Percentiles rank a stretch among this genome's conserved stretches.
These are phyloP conservation scores for Orthochromis indermauri DNA, from an alignment of 2,113 vertebrate species.

Conservation along the genomic window DNA sequence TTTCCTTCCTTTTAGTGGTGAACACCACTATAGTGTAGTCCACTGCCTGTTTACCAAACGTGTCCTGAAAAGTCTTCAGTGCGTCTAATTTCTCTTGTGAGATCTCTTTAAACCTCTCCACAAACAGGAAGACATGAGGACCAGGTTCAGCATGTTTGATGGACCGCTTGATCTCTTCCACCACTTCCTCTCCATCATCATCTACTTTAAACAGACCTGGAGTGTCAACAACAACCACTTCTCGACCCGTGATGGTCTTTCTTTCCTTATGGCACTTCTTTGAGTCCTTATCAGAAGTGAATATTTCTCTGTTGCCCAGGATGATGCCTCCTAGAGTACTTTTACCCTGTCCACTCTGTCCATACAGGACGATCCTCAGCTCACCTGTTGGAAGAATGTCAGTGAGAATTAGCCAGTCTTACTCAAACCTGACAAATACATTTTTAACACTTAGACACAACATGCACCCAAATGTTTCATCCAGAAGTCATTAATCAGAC, in stretches of 20 bases:
- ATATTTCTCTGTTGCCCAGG: neutral
- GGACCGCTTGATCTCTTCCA: neutral
- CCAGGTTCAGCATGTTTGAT: neutral
- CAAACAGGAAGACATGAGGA: neutral
- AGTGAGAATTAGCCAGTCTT: no score
- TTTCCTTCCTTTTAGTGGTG: neutral
- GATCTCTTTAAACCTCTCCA: neutral
- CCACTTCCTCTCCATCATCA: neutral
- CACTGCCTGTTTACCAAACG: neutral
- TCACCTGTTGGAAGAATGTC: neutral
- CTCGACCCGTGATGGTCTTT: neutral
- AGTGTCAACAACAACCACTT: neutral
- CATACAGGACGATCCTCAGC: neutral
- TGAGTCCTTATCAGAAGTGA: neutral
- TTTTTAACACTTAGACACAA: neutral
- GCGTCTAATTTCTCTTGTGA: neutral
- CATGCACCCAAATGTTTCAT: neutral
- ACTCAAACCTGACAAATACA: neutral
- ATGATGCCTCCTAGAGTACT: neutral
- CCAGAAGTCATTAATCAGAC: neutral
- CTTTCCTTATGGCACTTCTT: fast-evolving
- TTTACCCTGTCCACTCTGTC: neutral
- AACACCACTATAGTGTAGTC: neutral
- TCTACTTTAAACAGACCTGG: neutral
- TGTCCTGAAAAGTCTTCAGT: neutral